Conservation (phyloP, 2,888 invertebrate genomes). For the Auanema sp. region DNA sequence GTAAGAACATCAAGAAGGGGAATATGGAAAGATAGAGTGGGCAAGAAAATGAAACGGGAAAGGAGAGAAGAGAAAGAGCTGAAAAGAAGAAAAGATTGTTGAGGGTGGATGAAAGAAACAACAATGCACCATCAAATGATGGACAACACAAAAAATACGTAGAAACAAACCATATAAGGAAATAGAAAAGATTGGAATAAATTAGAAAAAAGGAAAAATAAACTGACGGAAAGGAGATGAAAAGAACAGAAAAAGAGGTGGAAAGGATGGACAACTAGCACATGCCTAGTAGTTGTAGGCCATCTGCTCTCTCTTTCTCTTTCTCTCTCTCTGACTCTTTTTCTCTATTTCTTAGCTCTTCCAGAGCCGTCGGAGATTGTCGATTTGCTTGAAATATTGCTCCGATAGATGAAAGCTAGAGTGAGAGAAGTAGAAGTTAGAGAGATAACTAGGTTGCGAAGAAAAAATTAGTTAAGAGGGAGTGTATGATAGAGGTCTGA, state of each 20-base stretch:
- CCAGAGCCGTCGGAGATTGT: too few relatives aligned
- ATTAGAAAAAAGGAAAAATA: slow-evolving; percentile 10
- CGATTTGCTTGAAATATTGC: too few relatives aligned
- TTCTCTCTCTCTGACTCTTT: too few relatives aligned
- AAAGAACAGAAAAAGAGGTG: slow-evolving; percentile 9
- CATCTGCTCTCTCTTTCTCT: too few relatives aligned
- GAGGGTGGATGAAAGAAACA: too few relatives aligned
- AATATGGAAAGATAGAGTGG: background rate
- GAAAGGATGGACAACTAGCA: background rate
- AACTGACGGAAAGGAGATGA: slow-evolving; percentile 10
- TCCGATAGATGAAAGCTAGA: slow-evolving; percentile 1
- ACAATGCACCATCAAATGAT: too few relatives aligned
- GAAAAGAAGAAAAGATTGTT: background rate
- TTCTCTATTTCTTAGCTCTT: too few relatives aligned
- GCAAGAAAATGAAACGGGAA: slow-evolving; percentile 2
- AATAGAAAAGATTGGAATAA: background rate
- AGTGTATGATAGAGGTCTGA: background rate
- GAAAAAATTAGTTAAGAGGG: slow-evolving; percentile 9
- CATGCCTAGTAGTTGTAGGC: too few relatives aligned
- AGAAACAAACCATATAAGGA: background rate
- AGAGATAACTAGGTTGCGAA: slow-evolving; percentile 14
- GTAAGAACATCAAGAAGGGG: background rate
- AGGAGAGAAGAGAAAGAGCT: slow-evolving; percentile 5
- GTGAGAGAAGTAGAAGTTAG: slow-evolving; percentile 15
- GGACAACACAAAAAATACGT: background rate